Percentiles rank a stretch among this genome's conserved stretches.
Evolutionary conservation across 2,113 vertebrate species (phyloP).

Genomic region (Anser brachyrhynchus): DNA sequence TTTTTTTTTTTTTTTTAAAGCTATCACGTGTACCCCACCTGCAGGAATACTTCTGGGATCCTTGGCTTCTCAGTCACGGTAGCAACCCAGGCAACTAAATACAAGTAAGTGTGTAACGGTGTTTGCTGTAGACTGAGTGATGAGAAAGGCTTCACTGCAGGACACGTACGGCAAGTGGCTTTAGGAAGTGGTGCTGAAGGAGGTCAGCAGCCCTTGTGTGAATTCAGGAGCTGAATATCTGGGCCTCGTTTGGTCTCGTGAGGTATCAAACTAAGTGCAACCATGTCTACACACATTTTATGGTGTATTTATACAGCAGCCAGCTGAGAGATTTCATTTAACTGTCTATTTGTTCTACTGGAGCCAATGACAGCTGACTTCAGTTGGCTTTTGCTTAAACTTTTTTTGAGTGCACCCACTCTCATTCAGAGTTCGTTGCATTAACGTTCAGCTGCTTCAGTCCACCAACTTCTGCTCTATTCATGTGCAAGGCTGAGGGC

Average conservation of each 20-base stretch:
- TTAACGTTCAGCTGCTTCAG: background rate
- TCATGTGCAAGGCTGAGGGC: background rate
- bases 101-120: conserved; percentile 79
- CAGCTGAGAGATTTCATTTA: background rate
- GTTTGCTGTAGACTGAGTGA: background rate
- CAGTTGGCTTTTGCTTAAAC: background rate
- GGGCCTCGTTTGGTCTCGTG: rapidly evolving
- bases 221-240: background rate
- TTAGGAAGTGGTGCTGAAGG: background rate
- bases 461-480: rapidly evolving
- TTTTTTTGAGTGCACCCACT: background rate
- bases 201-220: rapidly evolving
- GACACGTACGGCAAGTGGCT: background rate
- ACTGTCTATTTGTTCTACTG: background rate
- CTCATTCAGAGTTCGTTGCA: background rate
- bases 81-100: conserved; percentile 95
- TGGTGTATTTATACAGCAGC: background rate
- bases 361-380: background rate
- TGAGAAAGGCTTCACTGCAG: background rate
- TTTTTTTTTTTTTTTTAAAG: conserved; percentile 64
- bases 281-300: background rate
- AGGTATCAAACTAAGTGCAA: too few relatives aligned
- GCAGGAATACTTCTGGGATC: conserved; percentile 94
- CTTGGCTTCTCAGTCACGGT: conserved; percentile 96
- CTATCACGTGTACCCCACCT: conserved; percentile 94